Conservation (phyloP, 2,888 invertebrate species). For the Encarsia formosa region DNA sequence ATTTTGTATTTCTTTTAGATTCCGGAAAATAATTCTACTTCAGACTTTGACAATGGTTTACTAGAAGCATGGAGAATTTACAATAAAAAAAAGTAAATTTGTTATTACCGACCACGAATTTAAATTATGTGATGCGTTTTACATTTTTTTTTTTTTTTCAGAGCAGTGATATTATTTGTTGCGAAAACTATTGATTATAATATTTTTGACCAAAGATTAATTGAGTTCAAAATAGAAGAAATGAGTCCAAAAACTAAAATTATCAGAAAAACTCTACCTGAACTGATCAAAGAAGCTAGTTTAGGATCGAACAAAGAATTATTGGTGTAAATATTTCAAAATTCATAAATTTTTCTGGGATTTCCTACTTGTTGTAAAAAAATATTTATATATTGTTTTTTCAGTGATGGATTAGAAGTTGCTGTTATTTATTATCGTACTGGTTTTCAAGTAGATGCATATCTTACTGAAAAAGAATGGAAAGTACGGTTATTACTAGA, state of each 20-base stretch:
- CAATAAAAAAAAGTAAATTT: constrained; percentile 56
- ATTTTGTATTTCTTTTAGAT: constrained; percentile 56
- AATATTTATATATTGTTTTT: constrained; percentile 36
- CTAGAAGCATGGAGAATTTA: constrained; percentile 84
- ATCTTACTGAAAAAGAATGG: constrained; percentile 79
- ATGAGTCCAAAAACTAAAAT: constrained; percentile 70
- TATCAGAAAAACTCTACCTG: constrained; percentile 70
- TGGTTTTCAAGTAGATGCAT: constrained; percentile 86
- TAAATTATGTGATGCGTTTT: neutral
- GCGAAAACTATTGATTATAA: constrained; percentile 87
- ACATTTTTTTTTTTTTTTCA: constrained; percentile 40
- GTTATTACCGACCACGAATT: neutral
- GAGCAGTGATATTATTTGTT: constrained; percentile 79
- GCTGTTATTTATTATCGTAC: constrained; percentile 90
- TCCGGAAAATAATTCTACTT: constrained; percentile 78
- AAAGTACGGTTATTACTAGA: constrained; percentile 82
- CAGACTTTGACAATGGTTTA: constrained; percentile 76
- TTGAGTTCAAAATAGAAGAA: constrained; percentile 85
- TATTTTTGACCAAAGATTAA: constrained; percentile 89
- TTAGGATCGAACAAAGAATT: constrained; percentile 66
- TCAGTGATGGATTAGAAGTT: constrained; percentile 67
- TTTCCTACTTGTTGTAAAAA: neutral
- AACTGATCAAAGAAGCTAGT: constrained; percentile 61
- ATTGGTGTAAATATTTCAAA: constrained; percentile 65
- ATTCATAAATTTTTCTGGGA: neutral